Base-by-base conservation (phyloP, 2,113 vertebrate species). In the Macquaria ambigua region DNA sequence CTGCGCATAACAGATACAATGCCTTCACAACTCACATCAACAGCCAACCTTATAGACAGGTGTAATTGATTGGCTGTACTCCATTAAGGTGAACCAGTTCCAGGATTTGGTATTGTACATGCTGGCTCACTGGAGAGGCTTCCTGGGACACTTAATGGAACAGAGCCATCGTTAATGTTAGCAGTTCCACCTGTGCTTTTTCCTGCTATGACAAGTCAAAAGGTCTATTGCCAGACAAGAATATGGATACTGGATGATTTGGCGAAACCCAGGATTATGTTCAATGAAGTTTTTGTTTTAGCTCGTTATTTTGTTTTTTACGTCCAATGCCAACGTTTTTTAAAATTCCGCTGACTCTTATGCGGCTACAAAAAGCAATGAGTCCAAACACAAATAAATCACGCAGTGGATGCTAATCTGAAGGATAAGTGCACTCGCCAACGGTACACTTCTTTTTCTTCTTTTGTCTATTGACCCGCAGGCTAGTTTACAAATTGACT, bases 341-440 rank as follows among this genome's bases (percentile, higher is more conserved):
- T 10, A 1, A 23, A 55, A 55, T 55, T 55, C 53, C 15, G 6
- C 68, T 23, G 21, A 55, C 39, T 31, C 23, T 52, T 15, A 12
- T 4, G 3, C 8, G 0, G 48, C 56, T 28, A 52, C 61, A 39
- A 52, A 58, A n/a, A 39, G 50, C 58, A 16, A 23, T 21, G 12
- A 43, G 41, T 79, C 56, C 46, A n/a, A 63, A 25, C 25, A 46
- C 12, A 74, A 74, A 70, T 55, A 56, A 34, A 75, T 55, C 68
- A 70, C 64, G 37, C 66, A 4, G 1, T 4, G 28, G 39, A 39
- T 48, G 46, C 25, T 80, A 50, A 59, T 78, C 28, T 39, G 3
- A 67, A 43, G 18, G 21, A 50, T 50, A 63, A 63, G 18, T 20
- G 14, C 8, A 31, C 63, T 62, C 8, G 2, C n/a, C 18, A 6